phyloP scores from a whole-genome alignment of 2,888 invertebrate genomes.

The Agrotis clavis region DNA sequence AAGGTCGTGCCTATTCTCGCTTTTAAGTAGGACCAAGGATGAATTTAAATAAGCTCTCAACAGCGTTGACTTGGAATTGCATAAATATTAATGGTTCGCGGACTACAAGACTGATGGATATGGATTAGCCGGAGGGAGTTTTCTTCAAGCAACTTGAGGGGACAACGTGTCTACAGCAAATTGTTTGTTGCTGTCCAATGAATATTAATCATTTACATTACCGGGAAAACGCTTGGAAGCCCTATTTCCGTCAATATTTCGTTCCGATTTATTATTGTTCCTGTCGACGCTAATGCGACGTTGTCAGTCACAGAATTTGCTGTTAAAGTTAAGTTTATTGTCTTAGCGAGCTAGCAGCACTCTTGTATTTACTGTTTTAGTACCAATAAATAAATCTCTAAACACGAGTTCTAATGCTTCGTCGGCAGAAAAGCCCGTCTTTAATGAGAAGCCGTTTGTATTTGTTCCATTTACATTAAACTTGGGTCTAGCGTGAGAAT shows the following conservation, averaged over 20 bases:
- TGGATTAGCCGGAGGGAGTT: conserved; percentile 77
- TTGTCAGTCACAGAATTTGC: conserved; percentile 73
- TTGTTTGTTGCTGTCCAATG: conserved; percentile 69
- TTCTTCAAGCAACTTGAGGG: conserved; percentile 69
- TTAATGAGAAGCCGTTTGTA: conserved; percentile 48
- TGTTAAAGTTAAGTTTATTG: conserved; percentile 44
- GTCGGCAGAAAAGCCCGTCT: conserved; percentile 23
- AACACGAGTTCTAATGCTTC: conserved; percentile 37
- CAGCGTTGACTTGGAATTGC: conserved; percentile 83
- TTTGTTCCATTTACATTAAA: conserved; percentile 44
- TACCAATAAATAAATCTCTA: conserved; percentile 52
- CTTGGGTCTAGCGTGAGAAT: conserved; percentile 46
- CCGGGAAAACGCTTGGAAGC: conserved; percentile 59
- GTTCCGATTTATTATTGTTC: conserved; percentile 74
- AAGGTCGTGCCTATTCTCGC: conserved; percentile 77
- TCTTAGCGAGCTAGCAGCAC: conserved; percentile 17
- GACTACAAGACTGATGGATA: conserved; percentile 82
- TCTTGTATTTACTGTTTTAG: conserved; percentile 48
- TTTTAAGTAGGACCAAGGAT: conserved; percentile 84
- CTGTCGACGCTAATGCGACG: conserved; percentile 73
- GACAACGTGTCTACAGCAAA: conserved; percentile 65
- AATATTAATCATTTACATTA: conserved; percentile 76
- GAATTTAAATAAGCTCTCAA: conserved; percentile 88
- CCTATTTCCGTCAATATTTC: conserved; percentile 68
- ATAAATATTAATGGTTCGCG: conserved; percentile 87